These are phyloP conservation scores for Anas platyrhynchos DNA, from an alignment of 2,113 vertebrate species.

Conservation along the genomic window DNA sequence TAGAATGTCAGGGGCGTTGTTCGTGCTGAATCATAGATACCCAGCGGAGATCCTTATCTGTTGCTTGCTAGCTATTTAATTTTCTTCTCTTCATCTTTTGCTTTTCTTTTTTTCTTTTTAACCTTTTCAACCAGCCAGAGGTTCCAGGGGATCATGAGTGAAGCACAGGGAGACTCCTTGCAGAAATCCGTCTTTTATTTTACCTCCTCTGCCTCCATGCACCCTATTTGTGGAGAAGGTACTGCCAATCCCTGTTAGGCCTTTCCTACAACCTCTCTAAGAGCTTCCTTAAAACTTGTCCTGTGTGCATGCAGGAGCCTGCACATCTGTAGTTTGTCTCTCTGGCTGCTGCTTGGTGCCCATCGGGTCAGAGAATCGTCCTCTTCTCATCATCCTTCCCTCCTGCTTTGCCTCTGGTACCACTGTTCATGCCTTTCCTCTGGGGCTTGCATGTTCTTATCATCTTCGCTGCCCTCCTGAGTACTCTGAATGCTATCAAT, in stretches of 20 bases:
- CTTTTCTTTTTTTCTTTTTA: background rate
- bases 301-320: background rate
- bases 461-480: background rate
- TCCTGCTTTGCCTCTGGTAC: background rate
- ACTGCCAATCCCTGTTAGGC: background rate
- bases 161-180: background rate
- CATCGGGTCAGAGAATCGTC: accelerated
- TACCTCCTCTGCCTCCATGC: background rate
- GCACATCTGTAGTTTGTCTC: background rate
- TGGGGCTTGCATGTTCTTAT: background rate
- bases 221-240: background rate
- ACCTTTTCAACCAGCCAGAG: background rate
- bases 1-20: background rate
- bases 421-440: background rate
- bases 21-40: background rate
- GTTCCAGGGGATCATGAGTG: background rate
- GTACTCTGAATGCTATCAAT: background rate
- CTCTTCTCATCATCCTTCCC: background rate
- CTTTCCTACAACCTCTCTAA: background rate
- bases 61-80: background rate
- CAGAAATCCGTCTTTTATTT: background rate
- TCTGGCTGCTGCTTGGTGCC: background rate
- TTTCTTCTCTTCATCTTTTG: background rate
- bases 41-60: background rate
- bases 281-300: background rate